Evolutionary conservation across 1,140 invertebrate genomes (phyloP).

Genomic region (Apis mellifera): DNA sequence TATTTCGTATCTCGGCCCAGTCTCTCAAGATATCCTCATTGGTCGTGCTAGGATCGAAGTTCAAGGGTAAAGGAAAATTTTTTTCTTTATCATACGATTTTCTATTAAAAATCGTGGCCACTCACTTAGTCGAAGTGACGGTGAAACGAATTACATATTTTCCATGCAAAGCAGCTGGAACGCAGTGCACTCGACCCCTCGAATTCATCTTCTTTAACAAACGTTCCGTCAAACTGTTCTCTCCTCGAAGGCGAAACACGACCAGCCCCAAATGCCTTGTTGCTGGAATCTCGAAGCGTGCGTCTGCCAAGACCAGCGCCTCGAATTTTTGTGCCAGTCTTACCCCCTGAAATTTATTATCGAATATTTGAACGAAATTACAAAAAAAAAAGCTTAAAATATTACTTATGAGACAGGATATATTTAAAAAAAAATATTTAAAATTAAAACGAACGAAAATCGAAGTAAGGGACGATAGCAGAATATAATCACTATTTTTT

Average conservation of each 20-base stretch:
- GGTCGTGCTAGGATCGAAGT: constrained; percentile 85
- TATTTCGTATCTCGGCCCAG: constrained; percentile 93
- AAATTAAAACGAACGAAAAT: not conserved
- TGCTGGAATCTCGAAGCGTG: constrained; percentile 94
- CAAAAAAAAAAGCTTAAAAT: not conserved
- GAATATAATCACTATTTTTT: not conserved
- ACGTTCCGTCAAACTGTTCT: constrained; percentile 92
- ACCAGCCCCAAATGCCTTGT: constrained; percentile 95
- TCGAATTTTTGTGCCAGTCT: constrained; percentile 95
- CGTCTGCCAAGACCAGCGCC: constrained; percentile 89
- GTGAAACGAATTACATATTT: constrained; percentile 96
- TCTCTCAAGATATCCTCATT: constrained; percentile 93
- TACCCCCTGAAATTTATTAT: constrained; percentile 82
- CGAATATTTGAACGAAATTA: not conserved
- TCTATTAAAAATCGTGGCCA: not conserved
- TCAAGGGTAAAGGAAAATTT: not conserved
- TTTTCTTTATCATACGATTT: not conserved
- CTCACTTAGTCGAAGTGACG: constrained; percentile 91
- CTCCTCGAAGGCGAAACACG: constrained; percentile 93
- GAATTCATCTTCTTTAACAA: constrained; percentile 94
- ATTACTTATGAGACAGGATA: not conserved
- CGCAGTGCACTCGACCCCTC: constrained; percentile 93
- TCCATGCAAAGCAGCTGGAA: constrained; percentile 94
- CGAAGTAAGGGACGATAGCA: not conserved
- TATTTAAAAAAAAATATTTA: not conserved